A percentile compares a stretch with the other conserved stretches of the same genome.
Conservation (phyloP, 1,140 invertebrate species). For the Macrotrachela quadricornifera region DNA sequence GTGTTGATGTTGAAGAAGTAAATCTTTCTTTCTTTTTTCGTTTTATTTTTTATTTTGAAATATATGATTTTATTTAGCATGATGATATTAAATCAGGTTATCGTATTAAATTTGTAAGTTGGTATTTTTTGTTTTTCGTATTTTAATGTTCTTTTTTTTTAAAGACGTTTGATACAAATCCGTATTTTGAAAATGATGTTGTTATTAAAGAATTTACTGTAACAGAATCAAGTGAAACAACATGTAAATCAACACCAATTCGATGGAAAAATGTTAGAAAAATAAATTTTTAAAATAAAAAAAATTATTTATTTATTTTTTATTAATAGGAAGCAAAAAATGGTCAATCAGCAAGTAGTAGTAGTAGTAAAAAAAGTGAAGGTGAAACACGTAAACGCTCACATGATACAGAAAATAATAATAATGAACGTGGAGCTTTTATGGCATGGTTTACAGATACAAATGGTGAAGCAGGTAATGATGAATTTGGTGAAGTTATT, state of each 20-base stretch:
- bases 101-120: slow-evolving; percentile 32
- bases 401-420: background rate
- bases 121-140: background rate
- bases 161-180: slow-evolving; percentile 41
- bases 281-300: too few species aligned
- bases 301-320: too few species aligned
- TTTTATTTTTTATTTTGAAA: too few species aligned
- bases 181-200: slow-evolving; percentile 58
- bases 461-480: slow-evolving; percentile 21
- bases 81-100: slow-evolving; percentile 73
- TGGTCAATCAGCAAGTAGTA: slow-evolving; percentile 17
- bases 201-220: slow-evolving; percentile 58
- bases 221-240: slow-evolving; percentile 28
- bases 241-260: slow-evolving; percentile 28
- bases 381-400: slow-evolving; percentile 16
- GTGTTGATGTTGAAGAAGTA: slow-evolving; percentile 38
- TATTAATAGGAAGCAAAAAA: too few species aligned
- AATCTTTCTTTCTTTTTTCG: too few species aligned
- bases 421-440: slow-evolving; percentile 14
- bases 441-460: slow-evolving; percentile 31
- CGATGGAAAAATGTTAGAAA: slow-evolving; percentile 19
- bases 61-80: slow-evolving; percentile 5
- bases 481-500: slow-evolving; percentile 33
- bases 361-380: slow-evolving; percentile 6
- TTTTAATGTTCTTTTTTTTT: background rate